phyloP scores from a whole-genome alignment of 2,113 vertebrate species.

The Archocentrus centrarchus region DNA sequence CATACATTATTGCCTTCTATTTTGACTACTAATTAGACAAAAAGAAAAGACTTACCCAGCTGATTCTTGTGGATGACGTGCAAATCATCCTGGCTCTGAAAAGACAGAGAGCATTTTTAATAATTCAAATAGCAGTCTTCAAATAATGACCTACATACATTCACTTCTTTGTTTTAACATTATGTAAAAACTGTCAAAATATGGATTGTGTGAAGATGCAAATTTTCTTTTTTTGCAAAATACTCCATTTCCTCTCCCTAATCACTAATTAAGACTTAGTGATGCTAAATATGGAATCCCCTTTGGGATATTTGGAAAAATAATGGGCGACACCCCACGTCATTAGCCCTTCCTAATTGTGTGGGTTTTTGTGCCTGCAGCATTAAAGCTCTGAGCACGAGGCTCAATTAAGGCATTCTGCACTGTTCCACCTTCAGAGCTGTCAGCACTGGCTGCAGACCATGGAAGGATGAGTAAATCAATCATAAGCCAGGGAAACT shows the following conservation, averaged over 20 bases:
- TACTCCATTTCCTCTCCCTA: conserved; percentile 40
- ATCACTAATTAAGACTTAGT: conserved; percentile 66
- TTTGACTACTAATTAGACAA: background rate
- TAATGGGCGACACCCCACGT: conserved; percentile 65
- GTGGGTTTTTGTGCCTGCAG: conserved; percentile 67
- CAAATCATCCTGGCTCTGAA: conserved; percentile 73
- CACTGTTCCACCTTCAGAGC: conserved; percentile 58
- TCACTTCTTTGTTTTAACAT: conserved; percentile 12
- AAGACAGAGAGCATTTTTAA: conserved; percentile 52
- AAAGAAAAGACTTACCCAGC: conserved; percentile 73
- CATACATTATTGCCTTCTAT: background rate
- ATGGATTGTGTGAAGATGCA: conserved; percentile 10
- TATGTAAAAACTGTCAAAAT: conserved; percentile 4
- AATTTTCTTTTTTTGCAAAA: conserved; percentile 24
- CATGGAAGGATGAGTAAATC: conserved; percentile 70
- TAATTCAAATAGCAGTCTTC: conserved; percentile 26
- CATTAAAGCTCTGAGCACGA: conserved; percentile 48
- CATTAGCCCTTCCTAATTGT: conserved; percentile 74
- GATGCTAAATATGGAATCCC: conserved; percentile 58
- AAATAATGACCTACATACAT: conserved; percentile 47
- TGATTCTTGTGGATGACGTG: conserved; percentile 67
- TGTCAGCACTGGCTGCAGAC: conserved; percentile 56
- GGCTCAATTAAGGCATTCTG: conserved; percentile 69
- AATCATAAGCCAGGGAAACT: conserved; percentile 62
- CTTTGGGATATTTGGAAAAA: conserved; percentile 70